Conservation (phyloP, 2,113 vertebrate genomes). For the Ivindomyrus marchei region DNA sequence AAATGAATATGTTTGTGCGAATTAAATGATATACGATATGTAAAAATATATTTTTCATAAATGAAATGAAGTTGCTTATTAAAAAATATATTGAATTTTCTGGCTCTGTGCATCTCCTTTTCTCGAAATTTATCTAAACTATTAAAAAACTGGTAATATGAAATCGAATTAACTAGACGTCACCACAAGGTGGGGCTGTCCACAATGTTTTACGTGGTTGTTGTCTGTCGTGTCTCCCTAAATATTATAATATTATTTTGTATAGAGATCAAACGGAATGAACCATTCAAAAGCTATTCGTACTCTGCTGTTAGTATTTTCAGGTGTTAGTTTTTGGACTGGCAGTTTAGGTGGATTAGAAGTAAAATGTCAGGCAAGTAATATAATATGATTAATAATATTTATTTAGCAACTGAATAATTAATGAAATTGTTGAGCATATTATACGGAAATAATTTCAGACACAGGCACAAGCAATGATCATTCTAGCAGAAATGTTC, state of each 20-base stretch:
- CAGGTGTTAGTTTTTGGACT: background rate
- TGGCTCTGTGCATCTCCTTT: background rate
- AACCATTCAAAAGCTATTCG: background rate
- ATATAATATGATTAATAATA: background rate
- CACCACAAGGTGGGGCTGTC: background rate
- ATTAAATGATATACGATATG: background rate
- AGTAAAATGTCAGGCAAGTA: background rate
- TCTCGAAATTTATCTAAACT: background rate
- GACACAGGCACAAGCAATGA: background rate
- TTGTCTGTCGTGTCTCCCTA: background rate
- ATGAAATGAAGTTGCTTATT: background rate
- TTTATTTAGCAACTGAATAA: background rate
- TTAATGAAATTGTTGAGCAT: background rate
- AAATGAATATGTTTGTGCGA: background rate
- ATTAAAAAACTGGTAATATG: background rate
- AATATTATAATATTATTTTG: background rate
- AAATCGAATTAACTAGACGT: background rate
- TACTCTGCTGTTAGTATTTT: background rate
- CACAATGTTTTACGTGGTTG: background rate
- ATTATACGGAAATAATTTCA: background rate
- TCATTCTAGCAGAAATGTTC: background rate
- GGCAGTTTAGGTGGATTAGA: background rate
- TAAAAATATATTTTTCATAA: background rate
- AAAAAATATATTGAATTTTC: background rate
- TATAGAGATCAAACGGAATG: background rate